phyloP scores from a whole-genome alignment of 2,113 vertebrate genomes.

The Pedetes capensis region DNA sequence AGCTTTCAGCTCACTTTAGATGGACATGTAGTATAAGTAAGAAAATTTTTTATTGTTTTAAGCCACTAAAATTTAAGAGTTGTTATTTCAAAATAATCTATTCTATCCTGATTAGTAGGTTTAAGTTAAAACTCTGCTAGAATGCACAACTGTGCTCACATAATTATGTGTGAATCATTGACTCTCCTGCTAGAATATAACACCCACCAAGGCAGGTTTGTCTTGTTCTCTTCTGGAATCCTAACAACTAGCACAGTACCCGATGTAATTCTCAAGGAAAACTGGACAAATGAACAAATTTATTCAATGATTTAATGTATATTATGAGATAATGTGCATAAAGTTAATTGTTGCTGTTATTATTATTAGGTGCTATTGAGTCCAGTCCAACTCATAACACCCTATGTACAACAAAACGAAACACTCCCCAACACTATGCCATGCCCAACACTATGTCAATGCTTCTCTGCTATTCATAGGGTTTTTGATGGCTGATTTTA shows the following conservation, averaged over 20 bases:
- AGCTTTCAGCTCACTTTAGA: not conserved
- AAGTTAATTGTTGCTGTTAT: too few relatives aligned
- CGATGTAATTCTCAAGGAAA: not conserved
- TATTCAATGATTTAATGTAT: not conserved
- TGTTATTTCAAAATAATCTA: not conserved
- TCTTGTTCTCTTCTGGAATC: not conserved
- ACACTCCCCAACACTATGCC: too few relatives aligned
- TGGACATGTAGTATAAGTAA: not conserved
- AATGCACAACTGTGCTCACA: not conserved
- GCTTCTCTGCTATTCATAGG: too few relatives aligned
- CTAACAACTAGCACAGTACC: not conserved
- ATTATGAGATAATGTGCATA: not conserved
- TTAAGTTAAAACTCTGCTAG: not conserved
- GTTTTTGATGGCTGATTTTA: too few relatives aligned
- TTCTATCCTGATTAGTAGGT: not conserved
- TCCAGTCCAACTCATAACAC: too few relatives aligned
- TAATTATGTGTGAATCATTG: not conserved
- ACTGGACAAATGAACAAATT: not conserved
- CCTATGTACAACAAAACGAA: too few relatives aligned
- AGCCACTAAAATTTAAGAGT: not conserved
- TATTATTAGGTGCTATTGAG: too few relatives aligned
- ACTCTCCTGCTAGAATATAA: not conserved
- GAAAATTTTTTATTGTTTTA: not conserved
- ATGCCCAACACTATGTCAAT: too few relatives aligned
- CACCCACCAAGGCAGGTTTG: not conserved